Base-by-base conservation (phyloP, 1,140 invertebrate genomes). In the Hylyphantes graminicola region DNA sequence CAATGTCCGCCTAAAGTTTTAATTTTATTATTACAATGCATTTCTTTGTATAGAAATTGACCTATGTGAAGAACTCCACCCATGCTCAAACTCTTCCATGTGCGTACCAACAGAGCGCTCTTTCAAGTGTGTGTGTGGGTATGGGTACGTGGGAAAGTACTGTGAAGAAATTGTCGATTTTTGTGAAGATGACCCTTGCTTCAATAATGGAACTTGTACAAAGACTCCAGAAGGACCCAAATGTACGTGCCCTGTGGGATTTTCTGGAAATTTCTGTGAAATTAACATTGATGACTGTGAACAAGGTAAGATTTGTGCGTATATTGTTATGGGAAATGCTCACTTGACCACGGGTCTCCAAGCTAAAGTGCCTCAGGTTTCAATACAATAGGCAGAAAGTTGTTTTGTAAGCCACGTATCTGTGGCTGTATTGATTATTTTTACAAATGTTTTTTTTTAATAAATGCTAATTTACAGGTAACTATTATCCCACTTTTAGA, bases 101-200 rank as follows among this genome's bases (percentile, higher is more conserved):
- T 92, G 91, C 88, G 87, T 89, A 15, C 88, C 89, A 76, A 85
- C 11, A 53, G 54, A 19, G 57, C 65, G 19, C 13, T 87, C 86
- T 0, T 90, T 89, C 88, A 88, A 85, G 8, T 92, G 90, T 85
- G 85, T 87, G 2, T 91, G 91, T 86, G 50, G 85, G 3, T 61
- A 76, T 12, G 90, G 89, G 9, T 88, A 87, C 75, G 73, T 67
- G 2, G 87, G 87, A 53, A 75, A 86, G 21, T 57, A 76, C 15
- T 89, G 88, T 82, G 95, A 96, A 89, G 94, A 93, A 0, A 96
- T 97, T 87, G 94, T 96, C 86, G 94, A 97, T 87, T 96, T 97
- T 86, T 97, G 96, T 86, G 88, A 92, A 93, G 4, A 19, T 5
- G 78, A 75, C 59, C 51, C 76, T 21, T 87, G 85, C 53, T 12